Evolutionary conservation across 2,888 invertebrate species (phyloP), one percentile per base, ranked within the genome.

Genomic region (Stramonita haemastoma): DNA sequence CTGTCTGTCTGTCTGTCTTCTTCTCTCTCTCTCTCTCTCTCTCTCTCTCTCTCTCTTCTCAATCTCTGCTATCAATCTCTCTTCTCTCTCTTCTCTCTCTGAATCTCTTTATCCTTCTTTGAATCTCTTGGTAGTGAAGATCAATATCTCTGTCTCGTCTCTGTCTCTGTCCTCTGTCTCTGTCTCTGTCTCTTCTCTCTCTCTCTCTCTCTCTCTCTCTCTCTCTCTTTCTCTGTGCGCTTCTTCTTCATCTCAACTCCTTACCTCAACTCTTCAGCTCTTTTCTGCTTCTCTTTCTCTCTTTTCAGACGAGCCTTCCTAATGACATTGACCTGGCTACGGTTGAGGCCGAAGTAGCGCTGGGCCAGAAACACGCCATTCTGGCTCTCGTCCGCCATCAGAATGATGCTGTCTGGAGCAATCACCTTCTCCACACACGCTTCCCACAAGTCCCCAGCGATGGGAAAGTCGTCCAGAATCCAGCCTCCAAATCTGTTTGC

Each of bases 381-480:
- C 34, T 94, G 94, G 34, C 93, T 94, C 46, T 91, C 91, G 84
- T 96, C 96, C 57, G 93, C 93, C 79, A 96, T 92, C 29, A 93
- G 90, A 4, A 96, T 91, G n/a, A 96, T 92, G 87, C 95, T 95
- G 92, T 96, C 96, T 0, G 96, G 96, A 46, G 95, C 88, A 17
- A 95, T 90, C 57, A 93, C 93, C 88, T 94, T 94, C 91, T 96
- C 96, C 22, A 95, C 92, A 91, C 95, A 93, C 70, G 93, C 93
- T 70, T 93, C 94, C 95, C 96, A 96, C 91, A 95, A 95, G 57
- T 96, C 96, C 15, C 94, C 92, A 5, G 94, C 95, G 79, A 91
- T 91, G 11, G 96, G 96, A 92, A 95, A 96, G 92, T 95, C 95
- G 91, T 96, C 96, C 56, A 96, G 89, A 60, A 96, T 95, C 96